Evolutionary conservation across 2,797 vertebrate species (phyloP).

Genomic region (Cryptoblepharus egeriae): DNA sequence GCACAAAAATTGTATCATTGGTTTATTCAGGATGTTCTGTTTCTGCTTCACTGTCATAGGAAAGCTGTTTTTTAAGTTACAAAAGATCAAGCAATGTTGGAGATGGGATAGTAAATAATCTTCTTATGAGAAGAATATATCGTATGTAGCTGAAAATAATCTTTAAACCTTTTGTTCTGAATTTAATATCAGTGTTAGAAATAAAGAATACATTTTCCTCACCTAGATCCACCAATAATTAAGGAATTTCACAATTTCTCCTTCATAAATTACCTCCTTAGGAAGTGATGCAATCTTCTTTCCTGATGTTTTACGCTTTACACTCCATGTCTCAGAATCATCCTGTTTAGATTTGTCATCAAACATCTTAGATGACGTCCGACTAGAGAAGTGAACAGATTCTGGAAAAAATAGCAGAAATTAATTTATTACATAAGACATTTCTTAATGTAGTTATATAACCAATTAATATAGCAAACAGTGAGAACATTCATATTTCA

Average conservation of each 20-base stretch:
- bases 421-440: background rate
- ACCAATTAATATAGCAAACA: background rate
- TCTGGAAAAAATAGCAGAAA: constrained; percentile 37
- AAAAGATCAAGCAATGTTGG: constrained; percentile 4
- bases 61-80: background rate
- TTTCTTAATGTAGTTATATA: background rate
- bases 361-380: background rate
- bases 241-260: constrained; percentile 10
- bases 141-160: background rate
- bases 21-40: background rate
- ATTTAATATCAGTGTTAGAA: constrained; percentile 18
- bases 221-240: background rate
- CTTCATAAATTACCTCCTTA: constrained; percentile 48
- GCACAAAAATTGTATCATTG: background rate
- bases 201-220: background rate
- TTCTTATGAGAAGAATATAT: too few relatives aligned
- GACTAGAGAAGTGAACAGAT: background rate
- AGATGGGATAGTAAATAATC: too few relatives aligned
- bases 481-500: too few relatives aligned
- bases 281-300: constrained; percentile 41
- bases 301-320: constrained; percentile 35
- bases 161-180: background rate
- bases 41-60: constrained; percentile 6
- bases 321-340: constrained; percentile 40
- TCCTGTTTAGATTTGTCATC: constrained; percentile 28